phyloP scores from a whole-genome alignment of 2,797 vertebrate genomes.

The Chrosomus eos region DNA sequence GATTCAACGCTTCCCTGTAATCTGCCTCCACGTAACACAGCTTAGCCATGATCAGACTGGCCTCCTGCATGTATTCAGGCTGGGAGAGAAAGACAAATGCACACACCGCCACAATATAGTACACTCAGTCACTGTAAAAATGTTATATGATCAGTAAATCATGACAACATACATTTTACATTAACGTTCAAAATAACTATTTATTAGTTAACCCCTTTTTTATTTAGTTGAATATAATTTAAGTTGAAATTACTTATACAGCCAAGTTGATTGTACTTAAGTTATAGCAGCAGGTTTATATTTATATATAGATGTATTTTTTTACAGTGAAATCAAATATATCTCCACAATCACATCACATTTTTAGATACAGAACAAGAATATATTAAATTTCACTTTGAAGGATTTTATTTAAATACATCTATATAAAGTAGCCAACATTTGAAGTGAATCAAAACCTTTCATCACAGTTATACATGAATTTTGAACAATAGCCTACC shows the following conservation, averaged over 20 bases:
- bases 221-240: background rate
- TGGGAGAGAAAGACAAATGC: conserved; percentile 61
- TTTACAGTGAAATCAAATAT: background rate
- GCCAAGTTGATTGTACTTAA: background rate
- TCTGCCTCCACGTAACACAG: conserved; percentile 95
- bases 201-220: background rate
- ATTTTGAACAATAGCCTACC: too few relatives aligned
- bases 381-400: too few relatives aligned
- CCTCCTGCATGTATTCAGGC: conserved; percentile 94
- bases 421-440: too few relatives aligned
- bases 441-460: too few relatives aligned
- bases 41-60: conserved; percentile 92
- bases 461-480: too few relatives aligned
- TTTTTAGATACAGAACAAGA: background rate
- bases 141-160: background rate
- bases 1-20: conserved; percentile 86
- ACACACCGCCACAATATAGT: background rate
- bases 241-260: too few relatives aligned
- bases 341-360: background rate
- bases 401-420: background rate
- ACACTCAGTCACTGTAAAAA: background rate
- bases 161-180: background rate
- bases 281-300: background rate
- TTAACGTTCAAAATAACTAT: background rate
- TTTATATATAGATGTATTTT: too few relatives aligned